Percentiles rank a stretch among this genome's conserved stretches.
phyloP scores from a whole-genome alignment of 2,113 vertebrate genomes.

The Orcinus orca region DNA sequence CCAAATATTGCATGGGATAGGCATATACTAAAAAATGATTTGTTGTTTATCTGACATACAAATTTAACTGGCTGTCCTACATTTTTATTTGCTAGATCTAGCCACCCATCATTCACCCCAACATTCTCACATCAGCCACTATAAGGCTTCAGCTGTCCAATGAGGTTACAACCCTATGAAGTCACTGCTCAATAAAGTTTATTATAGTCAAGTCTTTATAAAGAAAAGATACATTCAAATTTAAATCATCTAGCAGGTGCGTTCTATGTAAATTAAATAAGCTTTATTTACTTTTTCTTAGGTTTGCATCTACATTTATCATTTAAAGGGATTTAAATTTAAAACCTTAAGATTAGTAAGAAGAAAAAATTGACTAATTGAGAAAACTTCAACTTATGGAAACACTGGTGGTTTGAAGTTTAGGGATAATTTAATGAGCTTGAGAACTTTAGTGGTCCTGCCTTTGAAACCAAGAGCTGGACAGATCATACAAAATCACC shows the following conservation, averaged over 20 bases:
- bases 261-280: background rate
- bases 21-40: background rate
- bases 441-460: background rate
- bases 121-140: background rate
- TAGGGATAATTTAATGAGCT: background rate
- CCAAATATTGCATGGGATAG: background rate
- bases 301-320: background rate
- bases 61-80: background rate
- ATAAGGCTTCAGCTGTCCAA: background rate
- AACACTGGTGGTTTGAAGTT: background rate
- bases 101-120: background rate
- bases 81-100: background rate
- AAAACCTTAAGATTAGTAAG: background rate
- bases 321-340: background rate
- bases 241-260: background rate
- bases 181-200: background rate
- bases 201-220: background rate
- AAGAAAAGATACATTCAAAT: background rate
- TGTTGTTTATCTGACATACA: background rate
- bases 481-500: background rate
- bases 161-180: background rate
- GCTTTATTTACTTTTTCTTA: background rate
- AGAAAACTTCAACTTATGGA: background rate
- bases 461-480: background rate
- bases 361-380: background rate